phyloP scores from a whole-genome alignment of 2,888 invertebrate species.

The Strigamia maritima region DNA sequence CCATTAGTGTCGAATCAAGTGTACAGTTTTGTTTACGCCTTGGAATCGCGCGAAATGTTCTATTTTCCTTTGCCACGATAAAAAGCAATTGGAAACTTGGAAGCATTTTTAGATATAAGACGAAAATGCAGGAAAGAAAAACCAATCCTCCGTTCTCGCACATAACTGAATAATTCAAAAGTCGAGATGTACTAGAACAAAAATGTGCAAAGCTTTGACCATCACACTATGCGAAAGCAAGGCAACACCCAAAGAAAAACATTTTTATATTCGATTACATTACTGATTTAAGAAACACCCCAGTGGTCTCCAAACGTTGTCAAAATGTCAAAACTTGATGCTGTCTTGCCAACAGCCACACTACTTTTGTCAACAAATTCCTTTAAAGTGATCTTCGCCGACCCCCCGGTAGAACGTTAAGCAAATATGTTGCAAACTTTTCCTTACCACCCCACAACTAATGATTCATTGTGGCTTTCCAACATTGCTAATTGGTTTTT shows the following conservation, averaged over 20 bases:
- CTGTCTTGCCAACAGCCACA: background rate
- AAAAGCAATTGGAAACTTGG: slow-evolving; percentile 26
- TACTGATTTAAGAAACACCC: slow-evolving; percentile 18
- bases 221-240: slow-evolving; percentile 7
- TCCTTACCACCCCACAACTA: slow-evolving; percentile 19
- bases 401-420: background rate
- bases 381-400: background rate
- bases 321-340: slow-evolving; percentile 19
- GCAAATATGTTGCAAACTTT: background rate
- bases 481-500: slow-evolving; percentile 32
- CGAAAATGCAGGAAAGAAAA: background rate
- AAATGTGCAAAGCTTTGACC: slow-evolving; percentile 31
- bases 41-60: background rate
- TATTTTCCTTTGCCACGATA: background rate
- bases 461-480: slow-evolving; percentile 31
- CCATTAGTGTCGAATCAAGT: background rate
- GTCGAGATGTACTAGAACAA: slow-evolving; percentile 9
- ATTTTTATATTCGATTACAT: slow-evolving; percentile 12
- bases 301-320: background rate
- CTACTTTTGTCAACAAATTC: slow-evolving; percentile 15
- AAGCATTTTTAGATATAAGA: slow-evolving; percentile 18
- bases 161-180: slow-evolving; percentile 27
- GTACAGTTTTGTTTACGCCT: background rate
- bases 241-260: background rate
- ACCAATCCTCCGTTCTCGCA: background rate